These are phyloP conservation scores for Coecobrya sp. DNA, from an alignment of 2,888 invertebrate species.

Conservation along the genomic window DNA sequence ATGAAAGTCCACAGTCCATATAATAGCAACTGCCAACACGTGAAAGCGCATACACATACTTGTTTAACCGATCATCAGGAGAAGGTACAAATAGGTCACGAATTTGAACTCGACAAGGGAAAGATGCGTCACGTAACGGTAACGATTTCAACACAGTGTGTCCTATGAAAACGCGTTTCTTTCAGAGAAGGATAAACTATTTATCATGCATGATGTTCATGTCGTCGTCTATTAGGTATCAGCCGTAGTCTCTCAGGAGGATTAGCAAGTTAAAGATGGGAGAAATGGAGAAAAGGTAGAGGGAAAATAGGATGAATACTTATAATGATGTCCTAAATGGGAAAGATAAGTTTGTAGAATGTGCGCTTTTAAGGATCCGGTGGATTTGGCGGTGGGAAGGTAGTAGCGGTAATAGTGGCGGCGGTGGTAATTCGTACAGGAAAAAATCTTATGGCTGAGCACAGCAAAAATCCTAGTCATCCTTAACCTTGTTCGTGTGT, in stretches of 20 bases:
- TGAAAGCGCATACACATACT: constrained; percentile 22
- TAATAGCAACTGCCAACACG: background rate
- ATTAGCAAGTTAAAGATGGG: constrained; percentile 21
- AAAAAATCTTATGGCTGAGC: constrained; percentile 17
- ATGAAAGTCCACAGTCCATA: constrained; percentile 19
- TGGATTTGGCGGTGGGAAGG: background rate
- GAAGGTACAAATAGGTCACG: constrained; percentile 27
- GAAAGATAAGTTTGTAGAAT: constrained; percentile 21
- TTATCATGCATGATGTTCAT: constrained; percentile 29
- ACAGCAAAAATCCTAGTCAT: constrained; percentile 11
- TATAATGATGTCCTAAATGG: background rate
- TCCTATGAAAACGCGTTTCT: background rate
- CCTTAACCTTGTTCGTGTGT: constrained; percentile 22
- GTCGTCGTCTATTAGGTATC: constrained; percentile 27
- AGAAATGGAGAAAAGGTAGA: background rate
- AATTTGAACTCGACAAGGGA: constrained; percentile 26
- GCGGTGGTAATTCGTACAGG: background rate
- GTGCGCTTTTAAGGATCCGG: background rate
- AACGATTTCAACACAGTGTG: constrained; percentile 18
- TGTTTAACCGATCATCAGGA: constrained; percentile 24
- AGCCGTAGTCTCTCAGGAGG: background rate
- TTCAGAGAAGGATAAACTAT: background rate
- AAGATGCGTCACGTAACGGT: background rate
- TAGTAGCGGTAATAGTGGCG: no score
- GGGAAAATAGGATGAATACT: constrained; percentile 21